phyloP scores from a whole-genome alignment of 2,113 vertebrate species.

The Cyprinus carpio region DNA sequence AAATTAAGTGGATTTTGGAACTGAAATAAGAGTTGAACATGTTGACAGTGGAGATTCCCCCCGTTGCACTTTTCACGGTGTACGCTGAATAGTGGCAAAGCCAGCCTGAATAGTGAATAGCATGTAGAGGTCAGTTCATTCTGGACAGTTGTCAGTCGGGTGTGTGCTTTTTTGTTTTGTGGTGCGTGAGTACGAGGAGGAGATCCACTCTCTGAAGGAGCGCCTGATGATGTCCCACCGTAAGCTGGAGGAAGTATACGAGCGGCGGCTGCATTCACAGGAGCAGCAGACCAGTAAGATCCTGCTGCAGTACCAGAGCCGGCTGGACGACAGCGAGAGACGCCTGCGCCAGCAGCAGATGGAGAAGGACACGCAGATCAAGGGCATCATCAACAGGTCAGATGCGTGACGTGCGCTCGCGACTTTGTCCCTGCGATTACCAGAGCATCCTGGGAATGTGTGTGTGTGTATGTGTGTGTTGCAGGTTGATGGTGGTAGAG shows the following conservation, averaged over 20 bases:
- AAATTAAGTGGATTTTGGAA: too few species aligned
- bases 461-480: conserved; percentile 41
- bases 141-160: too few species aligned
- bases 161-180: neutral
- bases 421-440: neutral
- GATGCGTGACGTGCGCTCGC: neutral
- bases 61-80: too few species aligned
- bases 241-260: conserved; percentile 90
- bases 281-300: conserved; percentile 94
- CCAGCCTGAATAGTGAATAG: too few species aligned
- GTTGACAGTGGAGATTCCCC: too few species aligned
- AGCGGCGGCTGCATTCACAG: conserved; percentile 84
- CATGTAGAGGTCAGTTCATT: too few species aligned
- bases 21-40: too few species aligned
- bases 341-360: conserved; percentile 89
- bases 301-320: conserved; percentile 90
- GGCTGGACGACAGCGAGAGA: conserved; percentile 92
- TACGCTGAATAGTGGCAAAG: too few species aligned
- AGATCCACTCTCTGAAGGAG: conserved; percentile 93
- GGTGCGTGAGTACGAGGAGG: conserved; percentile 95
- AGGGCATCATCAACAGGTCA: conserved; percentile 96
- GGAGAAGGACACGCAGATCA: conserved; percentile 95
- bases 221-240: conserved; percentile 93
- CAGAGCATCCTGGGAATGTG: conserved; percentile 17
- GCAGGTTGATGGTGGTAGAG: conserved; percentile 80